A percentile compares a stretch with the other conserved stretches of the same genome.
Evolutionary conservation across 2,113 vertebrate genomes (phyloP).

Genomic region (Melospiza melodia): DNA sequence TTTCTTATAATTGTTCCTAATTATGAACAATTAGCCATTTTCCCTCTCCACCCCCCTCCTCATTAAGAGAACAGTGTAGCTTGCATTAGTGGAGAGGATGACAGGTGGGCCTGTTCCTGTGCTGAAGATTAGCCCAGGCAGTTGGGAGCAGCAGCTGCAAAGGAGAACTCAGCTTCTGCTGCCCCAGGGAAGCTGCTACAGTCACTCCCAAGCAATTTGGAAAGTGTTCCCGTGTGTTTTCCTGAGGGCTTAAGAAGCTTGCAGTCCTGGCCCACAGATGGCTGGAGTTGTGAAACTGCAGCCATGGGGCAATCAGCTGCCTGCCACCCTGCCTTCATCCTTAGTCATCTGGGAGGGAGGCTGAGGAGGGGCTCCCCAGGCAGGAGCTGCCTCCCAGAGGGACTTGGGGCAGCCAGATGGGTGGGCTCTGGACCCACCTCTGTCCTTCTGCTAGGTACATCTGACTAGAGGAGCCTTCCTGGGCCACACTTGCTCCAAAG

Average conservation of each 20-base stretch:
- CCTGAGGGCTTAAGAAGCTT: slow-evolving; percentile 8
- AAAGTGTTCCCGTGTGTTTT: slow-evolving; percentile 1
- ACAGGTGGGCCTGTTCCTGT: background rate
- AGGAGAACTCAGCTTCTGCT: background rate
- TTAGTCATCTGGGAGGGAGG: background rate
- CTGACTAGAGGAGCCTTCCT: background rate
- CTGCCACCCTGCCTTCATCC: background rate
- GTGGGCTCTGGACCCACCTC: background rate
- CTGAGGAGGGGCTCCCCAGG: background rate
- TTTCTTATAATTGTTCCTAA: too few species aligned
- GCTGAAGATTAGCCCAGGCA: background rate
- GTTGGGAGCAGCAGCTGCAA: background rate
- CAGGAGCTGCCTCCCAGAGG: background rate
- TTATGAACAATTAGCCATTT: background rate
- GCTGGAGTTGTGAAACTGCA: background rate
- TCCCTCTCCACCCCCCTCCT: background rate
- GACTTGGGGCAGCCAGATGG: background rate
- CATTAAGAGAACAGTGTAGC: background rate
- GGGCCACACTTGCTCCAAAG: accelerated
- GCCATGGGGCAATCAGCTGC: background rate
- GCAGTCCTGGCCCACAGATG: background rate
- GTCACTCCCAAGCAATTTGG: slow-evolving; percentile 2
- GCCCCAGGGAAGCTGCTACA: background rate
- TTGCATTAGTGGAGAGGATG: background rate
- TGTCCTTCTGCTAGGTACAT: accelerated